Percentiles rank a stretch among this genome's conserved stretches.
phyloP scores from a whole-genome alignment of 2,888 invertebrate species.

The Geotrupes spiniger region DNA sequence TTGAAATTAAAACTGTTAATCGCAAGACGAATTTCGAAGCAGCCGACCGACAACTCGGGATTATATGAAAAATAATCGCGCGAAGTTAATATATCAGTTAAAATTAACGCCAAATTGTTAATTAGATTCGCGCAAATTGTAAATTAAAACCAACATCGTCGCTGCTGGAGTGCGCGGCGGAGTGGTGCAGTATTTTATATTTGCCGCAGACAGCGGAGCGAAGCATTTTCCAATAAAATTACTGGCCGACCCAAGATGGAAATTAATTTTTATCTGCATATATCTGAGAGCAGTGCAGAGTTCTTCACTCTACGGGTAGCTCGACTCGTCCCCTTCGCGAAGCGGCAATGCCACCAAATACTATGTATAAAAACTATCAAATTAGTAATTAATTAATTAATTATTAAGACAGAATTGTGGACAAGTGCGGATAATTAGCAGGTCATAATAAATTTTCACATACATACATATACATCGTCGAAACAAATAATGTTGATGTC shows the following conservation, averaged over 20 bases:
- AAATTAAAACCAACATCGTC: constrained; percentile 31
- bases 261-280: constrained; percentile 44
- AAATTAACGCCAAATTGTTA: constrained; percentile 31
- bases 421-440: too few species aligned
- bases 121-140: constrained; percentile 32
- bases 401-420: too few species aligned
- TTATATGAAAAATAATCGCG: not conserved
- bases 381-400: too few species aligned
- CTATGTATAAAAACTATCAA: too few species aligned
- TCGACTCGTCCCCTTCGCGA: constrained; percentile 19
- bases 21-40: too few species aligned
- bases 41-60: too few species aligned
- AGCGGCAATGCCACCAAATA: too few species aligned
- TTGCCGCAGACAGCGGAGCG: constrained; percentile 37
- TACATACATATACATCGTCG: too few species aligned
- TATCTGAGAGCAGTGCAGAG: constrained; percentile 33
- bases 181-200: constrained; percentile 39
- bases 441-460: too few species aligned
- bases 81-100: constrained; percentile 24
- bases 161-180: constrained; percentile 25
- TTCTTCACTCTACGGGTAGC: constrained; percentile 25
- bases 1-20: too few species aligned
- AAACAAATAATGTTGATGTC: too few species aligned
- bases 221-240: constrained; percentile 41
- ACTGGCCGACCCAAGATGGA: constrained; percentile 41